Percentiles rank a stretch among this genome's conserved stretches.
These are phyloP conservation scores for Rhineura floridana DNA, from an alignment of 2,113 vertebrate species.

Conservation along the genomic window DNA sequence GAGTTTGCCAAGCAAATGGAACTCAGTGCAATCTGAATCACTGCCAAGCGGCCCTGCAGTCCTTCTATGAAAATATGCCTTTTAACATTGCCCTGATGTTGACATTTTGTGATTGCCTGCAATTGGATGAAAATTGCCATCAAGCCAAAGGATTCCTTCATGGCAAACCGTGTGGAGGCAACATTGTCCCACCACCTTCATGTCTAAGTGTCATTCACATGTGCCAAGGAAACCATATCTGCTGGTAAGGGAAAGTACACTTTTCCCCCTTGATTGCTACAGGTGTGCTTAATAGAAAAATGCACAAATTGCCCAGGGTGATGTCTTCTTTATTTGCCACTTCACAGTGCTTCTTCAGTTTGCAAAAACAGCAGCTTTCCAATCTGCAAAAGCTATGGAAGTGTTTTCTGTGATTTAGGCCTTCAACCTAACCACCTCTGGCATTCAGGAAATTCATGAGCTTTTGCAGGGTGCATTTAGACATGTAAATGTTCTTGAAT, in stretches of 20 bases:
- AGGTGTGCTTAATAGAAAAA: not conserved
- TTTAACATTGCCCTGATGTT: slow-evolving; percentile 82
- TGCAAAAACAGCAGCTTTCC: not conserved
- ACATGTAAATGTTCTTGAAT: not conserved
- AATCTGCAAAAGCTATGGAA: not conserved
- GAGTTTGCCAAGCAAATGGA: slow-evolving; percentile 75
- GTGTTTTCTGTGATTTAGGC: not conserved
- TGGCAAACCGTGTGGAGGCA: slow-evolving; percentile 77
- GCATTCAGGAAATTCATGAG: not conserved
- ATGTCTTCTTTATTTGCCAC: not conserved
- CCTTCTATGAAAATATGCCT: slow-evolving; percentile 84
- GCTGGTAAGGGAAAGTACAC: slow-evolving; percentile 79
- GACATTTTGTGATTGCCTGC: slow-evolving; percentile 84
- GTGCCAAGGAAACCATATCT: slow-evolving; percentile 78
- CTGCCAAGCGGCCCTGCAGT: slow-evolving; percentile 78
- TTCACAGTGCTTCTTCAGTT: not conserved
- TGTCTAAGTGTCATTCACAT: slow-evolving; percentile 81
- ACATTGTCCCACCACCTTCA: slow-evolving; percentile 58
- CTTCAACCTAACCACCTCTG: not conserved
- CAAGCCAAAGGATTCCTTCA: slow-evolving; percentile 79
- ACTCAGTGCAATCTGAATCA: slow-evolving; percentile 73
- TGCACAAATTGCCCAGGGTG: not conserved
- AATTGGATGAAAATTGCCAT: slow-evolving; percentile 79
- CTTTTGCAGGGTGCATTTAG: not conserved
- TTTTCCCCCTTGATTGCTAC: not conserved